Evolutionary conservation across 2,888 invertebrate genomes (phyloP).

Genomic region (Sesia bembeciformis): DNA sequence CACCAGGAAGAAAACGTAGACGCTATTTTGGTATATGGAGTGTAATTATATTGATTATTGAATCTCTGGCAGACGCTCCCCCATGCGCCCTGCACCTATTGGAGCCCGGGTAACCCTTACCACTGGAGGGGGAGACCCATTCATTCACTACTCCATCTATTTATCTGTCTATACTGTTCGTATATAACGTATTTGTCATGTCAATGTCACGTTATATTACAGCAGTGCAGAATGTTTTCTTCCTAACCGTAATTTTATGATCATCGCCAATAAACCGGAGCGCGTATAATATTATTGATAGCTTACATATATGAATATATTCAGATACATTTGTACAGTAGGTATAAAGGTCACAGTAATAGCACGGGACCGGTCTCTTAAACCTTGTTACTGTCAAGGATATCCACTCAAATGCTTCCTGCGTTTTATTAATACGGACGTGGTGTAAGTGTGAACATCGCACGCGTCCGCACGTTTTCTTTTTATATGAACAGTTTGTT

Average conservation of each 20-base stretch:
- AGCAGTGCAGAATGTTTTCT: no score
- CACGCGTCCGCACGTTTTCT: neutral
- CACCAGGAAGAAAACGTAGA: neutral
- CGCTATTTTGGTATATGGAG: neutral
- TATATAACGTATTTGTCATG: no score
- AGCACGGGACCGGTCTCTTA: slow-evolving; percentile 2
- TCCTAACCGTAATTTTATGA: no score
- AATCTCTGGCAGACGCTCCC: slow-evolving; percentile 42
- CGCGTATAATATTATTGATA: no score
- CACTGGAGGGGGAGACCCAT: slow-evolving; percentile 5
- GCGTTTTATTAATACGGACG: slow-evolving; percentile 28
- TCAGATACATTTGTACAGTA: no score
- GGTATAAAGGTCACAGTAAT: no score
- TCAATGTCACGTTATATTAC: no score
- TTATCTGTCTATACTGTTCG: no score
- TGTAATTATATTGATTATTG: slow-evolving; percentile 42
- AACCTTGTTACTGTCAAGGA: slow-evolving; percentile 65
- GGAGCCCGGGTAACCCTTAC: slow-evolving; percentile 8
- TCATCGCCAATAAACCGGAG: no score
- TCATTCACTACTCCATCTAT: neutral
- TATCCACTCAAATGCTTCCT: slow-evolving; percentile 48
- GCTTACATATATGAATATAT: no score
- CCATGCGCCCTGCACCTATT: slow-evolving; percentile 43
- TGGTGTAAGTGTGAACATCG: slow-evolving; percentile 9
- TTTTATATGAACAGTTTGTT: neutral